Conservation (phyloP, 2,113 vertebrate genomes). For the Dicrurus megarhynchus region DNA sequence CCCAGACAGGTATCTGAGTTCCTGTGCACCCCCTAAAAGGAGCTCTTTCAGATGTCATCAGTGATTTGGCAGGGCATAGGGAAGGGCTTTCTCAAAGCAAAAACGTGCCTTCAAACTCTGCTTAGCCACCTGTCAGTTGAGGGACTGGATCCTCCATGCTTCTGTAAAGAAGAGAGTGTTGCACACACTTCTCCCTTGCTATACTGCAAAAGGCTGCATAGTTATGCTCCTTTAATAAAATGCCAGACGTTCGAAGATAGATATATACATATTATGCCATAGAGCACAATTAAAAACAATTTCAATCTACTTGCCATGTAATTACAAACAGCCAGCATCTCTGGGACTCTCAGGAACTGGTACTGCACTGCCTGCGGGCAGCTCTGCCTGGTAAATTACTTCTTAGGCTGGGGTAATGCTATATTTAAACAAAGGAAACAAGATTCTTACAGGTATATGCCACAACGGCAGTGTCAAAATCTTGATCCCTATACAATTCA, state of each 20-base stretch:
- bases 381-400: not conserved
- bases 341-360: not conserved
- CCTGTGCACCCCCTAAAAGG: not conserved
- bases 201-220: not conserved
- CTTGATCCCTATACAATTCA: not conserved
- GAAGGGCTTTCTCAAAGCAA: not conserved
- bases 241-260: not conserved
- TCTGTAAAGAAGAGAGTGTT: not conserved
- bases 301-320: not conserved
- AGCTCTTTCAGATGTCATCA: not conserved
- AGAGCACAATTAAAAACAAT: constrained; percentile 13
- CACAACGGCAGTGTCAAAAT: not conserved
- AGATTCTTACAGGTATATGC: not conserved
- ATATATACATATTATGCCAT: not conserved
- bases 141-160: not conserved
- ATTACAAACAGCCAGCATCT: not conserved
- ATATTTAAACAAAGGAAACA: constrained; percentile 26
- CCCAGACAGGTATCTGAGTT: not conserved
- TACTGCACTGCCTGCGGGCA: not conserved
- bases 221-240: not conserved
- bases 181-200: not conserved
- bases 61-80: not conserved
- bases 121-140: not conserved
- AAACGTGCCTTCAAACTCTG: not conserved
- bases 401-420: not conserved